Evolutionary conservation across 2,888 invertebrate species (phyloP).

Genomic region (Eupithecia pulchellata): DNA sequence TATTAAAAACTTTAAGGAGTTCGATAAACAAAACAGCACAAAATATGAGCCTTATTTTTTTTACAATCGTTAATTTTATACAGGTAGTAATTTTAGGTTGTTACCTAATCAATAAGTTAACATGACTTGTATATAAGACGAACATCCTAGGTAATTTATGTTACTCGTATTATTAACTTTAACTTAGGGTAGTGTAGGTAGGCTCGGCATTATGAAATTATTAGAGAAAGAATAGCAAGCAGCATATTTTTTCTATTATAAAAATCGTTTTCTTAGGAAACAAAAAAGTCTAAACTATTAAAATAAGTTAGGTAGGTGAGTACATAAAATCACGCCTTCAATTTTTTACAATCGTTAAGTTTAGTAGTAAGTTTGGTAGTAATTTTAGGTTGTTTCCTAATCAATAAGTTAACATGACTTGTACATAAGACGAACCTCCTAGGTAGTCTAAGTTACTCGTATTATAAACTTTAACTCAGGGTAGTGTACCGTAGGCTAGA

Average conservation of each 20-base stretch:
- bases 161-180: neutral
- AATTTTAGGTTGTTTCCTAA: neutral
- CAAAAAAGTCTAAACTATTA: too few species aligned
- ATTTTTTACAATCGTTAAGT: neutral
- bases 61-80: neutral
- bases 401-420: neutral
- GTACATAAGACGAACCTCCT: conserved; percentile 16
- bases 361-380: neutral
- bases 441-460: neutral
- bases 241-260: neutral
- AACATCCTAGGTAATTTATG: conserved; percentile 20
- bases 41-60: neutral
- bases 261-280: too few species aligned
- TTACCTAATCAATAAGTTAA: neutral
- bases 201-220: too few species aligned
- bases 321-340: too few species aligned
- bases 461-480: neutral
- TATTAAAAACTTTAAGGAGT: neutral
- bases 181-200: neutral
- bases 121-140: neutral
- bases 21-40: conserved; percentile 11
- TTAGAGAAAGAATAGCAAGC: neutral
- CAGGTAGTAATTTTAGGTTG: neutral
- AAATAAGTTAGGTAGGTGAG: too few species aligned
- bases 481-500: too few species aligned